Evolutionary conservation across 2,113 vertebrate genomes (phyloP).

Genomic region (Benthochromis sp.): DNA sequence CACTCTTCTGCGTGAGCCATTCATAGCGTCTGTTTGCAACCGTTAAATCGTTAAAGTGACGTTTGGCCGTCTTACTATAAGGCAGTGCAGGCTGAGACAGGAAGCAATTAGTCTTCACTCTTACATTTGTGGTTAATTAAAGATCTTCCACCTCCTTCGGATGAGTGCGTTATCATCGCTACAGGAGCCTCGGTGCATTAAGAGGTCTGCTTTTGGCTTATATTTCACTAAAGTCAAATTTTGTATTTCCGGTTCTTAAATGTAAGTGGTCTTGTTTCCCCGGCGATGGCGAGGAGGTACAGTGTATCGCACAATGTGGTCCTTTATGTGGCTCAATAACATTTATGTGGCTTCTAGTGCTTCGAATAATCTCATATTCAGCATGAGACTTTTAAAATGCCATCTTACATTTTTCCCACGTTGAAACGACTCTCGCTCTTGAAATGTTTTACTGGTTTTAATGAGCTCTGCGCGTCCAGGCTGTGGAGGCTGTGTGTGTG

Average conservation of each 20-base stretch:
- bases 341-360: not conserved
- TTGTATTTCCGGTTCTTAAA: not conserved
- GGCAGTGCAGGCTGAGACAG: not conserved
- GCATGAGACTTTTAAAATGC: not conserved
- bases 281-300: not conserved
- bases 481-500: not conserved
- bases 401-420: not conserved
- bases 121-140: slow-evolving; percentile 38
- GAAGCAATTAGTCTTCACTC: slow-evolving; percentile 2
- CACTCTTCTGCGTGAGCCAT: not conserved
- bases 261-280: not conserved
- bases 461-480: slow-evolving; percentile 26
- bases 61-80: not conserved
- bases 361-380: not conserved
- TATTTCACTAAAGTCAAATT: not conserved
- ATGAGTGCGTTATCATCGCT: not conserved
- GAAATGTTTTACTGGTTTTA: slow-evolving; percentile 28
- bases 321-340: not conserved
- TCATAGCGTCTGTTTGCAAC: slow-evolving; percentile 14
- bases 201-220: not conserved
- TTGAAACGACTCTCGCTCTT: not conserved
- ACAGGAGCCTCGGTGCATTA: not conserved
- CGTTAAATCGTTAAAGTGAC: not conserved
- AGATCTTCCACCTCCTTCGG: slow-evolving; percentile 1
- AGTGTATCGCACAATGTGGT: not conserved